Evolutionary conservation across 2,797 vertebrate species (phyloP).

Genomic region (Champsocephalus gunnari): DNA sequence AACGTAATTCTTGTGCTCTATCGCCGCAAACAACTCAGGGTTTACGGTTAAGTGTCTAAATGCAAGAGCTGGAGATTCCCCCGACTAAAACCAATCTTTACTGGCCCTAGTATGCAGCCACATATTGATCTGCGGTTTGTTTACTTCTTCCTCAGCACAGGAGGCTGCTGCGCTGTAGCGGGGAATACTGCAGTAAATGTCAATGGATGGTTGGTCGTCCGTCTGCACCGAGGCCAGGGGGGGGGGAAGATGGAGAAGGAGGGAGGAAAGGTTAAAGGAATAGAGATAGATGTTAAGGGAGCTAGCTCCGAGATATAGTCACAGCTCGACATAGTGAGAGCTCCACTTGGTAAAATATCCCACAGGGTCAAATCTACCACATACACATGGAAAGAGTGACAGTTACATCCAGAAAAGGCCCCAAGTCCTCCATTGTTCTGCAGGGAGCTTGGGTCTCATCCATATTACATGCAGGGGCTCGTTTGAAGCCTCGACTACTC

Average conservation of each 20-base stretch:
- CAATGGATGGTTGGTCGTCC: conserved; percentile 48
- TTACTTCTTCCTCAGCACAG: conserved; percentile 57
- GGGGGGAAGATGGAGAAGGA: not conserved
- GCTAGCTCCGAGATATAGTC: conserved; percentile 26
- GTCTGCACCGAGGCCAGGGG: conserved; percentile 43
- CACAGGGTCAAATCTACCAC: conserved; percentile 53
- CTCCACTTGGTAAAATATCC: conserved; percentile 57
- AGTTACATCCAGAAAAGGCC: conserved; percentile 56
- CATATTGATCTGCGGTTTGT: conserved; percentile 59
- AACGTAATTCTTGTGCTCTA: not conserved
- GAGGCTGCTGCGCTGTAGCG: conserved; percentile 49
- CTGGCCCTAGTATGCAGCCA: conserved; percentile 14
- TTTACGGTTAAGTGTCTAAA: conserved; percentile 16
- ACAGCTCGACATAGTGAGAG: conserved; percentile 33
- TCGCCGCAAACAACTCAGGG: conserved; percentile 9
- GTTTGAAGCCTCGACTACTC: conserved; percentile 76
- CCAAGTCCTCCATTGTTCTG: conserved; percentile 52
- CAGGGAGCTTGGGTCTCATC: conserved; percentile 74
- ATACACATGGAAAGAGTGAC: conserved; percentile 48
- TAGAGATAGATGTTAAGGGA: not conserved
- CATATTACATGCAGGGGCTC: conserved; percentile 82
- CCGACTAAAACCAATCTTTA: conserved; percentile 28
- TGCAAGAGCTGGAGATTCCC: conserved; percentile 21
- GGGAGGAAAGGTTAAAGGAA: not conserved
- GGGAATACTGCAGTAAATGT: conserved; percentile 70